Evolutionary conservation across 2,797 vertebrate species (phyloP), one percentile per base, ranked within the genome.

Genomic region (Lutjanus campechanus): DNA sequence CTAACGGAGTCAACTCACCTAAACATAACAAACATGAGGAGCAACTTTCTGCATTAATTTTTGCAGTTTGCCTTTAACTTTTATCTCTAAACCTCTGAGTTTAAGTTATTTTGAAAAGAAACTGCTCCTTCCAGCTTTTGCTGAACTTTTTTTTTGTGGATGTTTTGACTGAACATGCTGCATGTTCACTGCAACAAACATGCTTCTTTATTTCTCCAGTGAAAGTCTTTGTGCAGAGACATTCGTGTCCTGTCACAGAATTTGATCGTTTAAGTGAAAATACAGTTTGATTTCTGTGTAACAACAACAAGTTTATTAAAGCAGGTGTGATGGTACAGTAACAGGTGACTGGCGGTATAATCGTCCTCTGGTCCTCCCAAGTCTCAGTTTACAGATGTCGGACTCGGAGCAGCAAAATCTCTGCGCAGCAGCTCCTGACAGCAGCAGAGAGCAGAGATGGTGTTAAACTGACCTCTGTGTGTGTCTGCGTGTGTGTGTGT

Each of bases 401-500:
- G 29, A 4, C 29, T 29, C 29, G 29, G 29, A 29, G 29, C 29
- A 4, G 4, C 29, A 29, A 29, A n/a, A n/a, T n/a, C n/a, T n/a
- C n/a, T n/a, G n/a, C n/a, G n/a, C n/a, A n/a, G n/a, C n/a, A n/a
- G n/a, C 29, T 29, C 2, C 29, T 29, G 29, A 29, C 29, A 29
- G 29, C 29, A 29, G 29, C 29, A 29, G 29, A 29, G 29, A 29
- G 29, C 29, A 29, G 29, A 29, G 4, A 29, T 2, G 4, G 2
- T 29, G 2, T 29, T 29, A 29, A 29, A 29, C 2, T 29, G 29
- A 29, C 29, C 29, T 29, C 29, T 29, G 29, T 29, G 29, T 29
- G 29, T 29, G 29, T 29, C 29, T 65, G 66, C 78, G 50, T 69
- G 29, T 71, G 64, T 84, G 50, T 81, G 64, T 82, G 73, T 74